Percentiles rank a stretch among this genome's conserved stretches.
phyloP scores from a whole-genome alignment of 2,888 invertebrate genomes.

The Hemaris fuciformis region DNA sequence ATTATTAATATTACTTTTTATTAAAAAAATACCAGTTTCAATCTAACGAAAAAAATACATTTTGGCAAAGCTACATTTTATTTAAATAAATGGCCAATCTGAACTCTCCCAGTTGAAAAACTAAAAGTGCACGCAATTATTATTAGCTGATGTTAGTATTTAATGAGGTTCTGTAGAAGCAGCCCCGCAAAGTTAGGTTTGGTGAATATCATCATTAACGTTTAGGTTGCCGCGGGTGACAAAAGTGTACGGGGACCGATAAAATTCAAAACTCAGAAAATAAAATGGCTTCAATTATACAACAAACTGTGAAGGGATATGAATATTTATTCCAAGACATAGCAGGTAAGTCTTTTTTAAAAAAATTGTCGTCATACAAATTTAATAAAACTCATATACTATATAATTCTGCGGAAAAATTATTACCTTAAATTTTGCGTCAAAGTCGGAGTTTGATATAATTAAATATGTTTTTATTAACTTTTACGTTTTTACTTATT shows the following conservation, averaged over 20 bases:
- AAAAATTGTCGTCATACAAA: too few species aligned
- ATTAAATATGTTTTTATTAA: too few species aligned
- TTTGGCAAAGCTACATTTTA: not conserved
- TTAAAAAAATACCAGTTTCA: not conserved
- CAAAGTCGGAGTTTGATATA: too few species aligned
- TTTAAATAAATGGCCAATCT: not conserved
- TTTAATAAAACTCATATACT: not conserved
- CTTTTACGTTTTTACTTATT: too few species aligned
- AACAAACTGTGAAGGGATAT: slow-evolving; percentile 29
- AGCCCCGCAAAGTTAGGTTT: not conserved
- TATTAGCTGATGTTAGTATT: not conserved
- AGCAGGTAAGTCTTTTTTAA: slow-evolving; percentile 34
- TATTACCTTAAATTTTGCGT: too few species aligned
- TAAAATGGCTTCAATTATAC: slow-evolving; percentile 30
- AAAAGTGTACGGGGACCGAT: not conserved
- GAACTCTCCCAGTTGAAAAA: not conserved
- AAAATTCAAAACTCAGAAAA: not conserved
- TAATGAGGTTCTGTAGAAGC: not conserved
- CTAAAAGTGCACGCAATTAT: not conserved
- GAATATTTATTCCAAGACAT: slow-evolving; percentile 39
- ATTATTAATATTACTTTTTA: not conserved
- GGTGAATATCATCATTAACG: not conserved
- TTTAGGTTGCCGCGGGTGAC: slow-evolving; percentile 5
- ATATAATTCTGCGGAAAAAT: not conserved
- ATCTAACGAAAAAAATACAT: not conserved